Conservation (phyloP, 2,113 vertebrate genomes). For the Lagopus leucura region DNA sequence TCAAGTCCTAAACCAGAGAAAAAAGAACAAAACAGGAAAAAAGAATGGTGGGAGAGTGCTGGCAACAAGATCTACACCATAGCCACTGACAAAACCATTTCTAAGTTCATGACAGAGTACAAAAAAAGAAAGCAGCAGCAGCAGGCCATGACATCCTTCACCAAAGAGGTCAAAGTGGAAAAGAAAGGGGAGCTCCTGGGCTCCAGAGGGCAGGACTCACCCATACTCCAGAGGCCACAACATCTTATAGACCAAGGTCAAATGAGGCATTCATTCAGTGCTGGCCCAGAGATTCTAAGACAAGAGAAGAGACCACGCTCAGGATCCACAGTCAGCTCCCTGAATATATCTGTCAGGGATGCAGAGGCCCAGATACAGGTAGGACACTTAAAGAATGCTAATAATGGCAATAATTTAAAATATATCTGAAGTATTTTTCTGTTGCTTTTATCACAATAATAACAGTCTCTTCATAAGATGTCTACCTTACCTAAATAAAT, state of each 20-base stretch:
- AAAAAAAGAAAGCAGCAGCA: conserved; percentile 93
- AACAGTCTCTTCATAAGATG: not conserved
- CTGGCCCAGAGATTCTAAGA: conserved; percentile 91
- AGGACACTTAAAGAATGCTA: not conserved
- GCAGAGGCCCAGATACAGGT: conserved; percentile 97
- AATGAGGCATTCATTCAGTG: conserved; percentile 94
- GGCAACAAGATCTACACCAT: conserved; percentile 96
- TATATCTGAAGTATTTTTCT: not conserved
- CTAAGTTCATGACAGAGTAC: conserved; percentile 95
- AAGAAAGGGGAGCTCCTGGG: conserved; percentile 77
- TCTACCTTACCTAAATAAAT: not conserved
- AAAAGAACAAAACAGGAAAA: conserved; percentile 81
- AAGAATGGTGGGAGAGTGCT: conserved; percentile 98
- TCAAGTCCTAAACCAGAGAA: conserved; percentile 78
- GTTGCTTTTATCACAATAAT: not conserved
- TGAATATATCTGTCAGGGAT: conserved; percentile 88
- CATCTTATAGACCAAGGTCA: conserved; percentile 90
- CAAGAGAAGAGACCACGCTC: conserved; percentile 92
- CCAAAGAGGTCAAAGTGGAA: conserved; percentile 86
- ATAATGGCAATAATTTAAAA: not conserved
- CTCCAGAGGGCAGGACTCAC: conserved; percentile 81
- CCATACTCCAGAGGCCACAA: conserved; percentile 88
- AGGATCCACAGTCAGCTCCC: conserved; percentile 90
- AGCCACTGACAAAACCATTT: conserved; percentile 92
- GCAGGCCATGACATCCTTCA: conserved; percentile 83